Evolutionary conservation across 2,113 vertebrate species (phyloP), one percentile per base, ranked within the genome.

Genomic region (Dipodomys spectabilis): DNA sequence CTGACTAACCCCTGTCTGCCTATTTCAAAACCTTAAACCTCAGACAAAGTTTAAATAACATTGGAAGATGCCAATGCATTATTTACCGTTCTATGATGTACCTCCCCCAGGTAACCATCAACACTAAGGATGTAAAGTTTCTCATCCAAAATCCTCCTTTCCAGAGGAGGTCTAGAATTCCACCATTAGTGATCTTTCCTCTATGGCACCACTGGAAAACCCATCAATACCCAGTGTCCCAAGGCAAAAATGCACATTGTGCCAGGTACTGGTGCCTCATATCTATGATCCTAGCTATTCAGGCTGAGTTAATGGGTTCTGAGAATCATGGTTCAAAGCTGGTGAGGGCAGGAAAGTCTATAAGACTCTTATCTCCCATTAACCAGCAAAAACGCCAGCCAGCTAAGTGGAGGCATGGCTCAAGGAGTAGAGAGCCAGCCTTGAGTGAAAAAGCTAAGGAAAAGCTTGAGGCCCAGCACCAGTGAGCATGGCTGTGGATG

Each of bases 201-300:
- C 39, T 69, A 22, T 6, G 45, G 32, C 18, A 6, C 3, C 78
- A n/a, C 35, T 22, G 0, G n/a, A 69, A 86, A 68, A 57, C 13
- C 32, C 72, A 30, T 15, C 39, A 82, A 80, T 71, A 82, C 11
- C 57, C 18, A 27, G 30, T 87, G 15, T 35, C 27, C 35, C 6
- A 20, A 62, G 67, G 23, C 16, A 57, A 91, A 91, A 81, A 67
- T 62, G n/a, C 12, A n/a, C 67, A 57, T 90, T 90, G 39, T 84
- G 22, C 4, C 53, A 57, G 53, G 53, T 13, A 57, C 53, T 57
- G 53, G 53, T 16, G 53, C 53, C 3, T 57, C 53, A 57, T 1
- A 4, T 18, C 53, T 57, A 57, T 57, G 13, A 57, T 57, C 53
- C 53, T 57, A 57, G 12, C 53, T 57, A 57, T 13, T 16, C 15